These are phyloP conservation scores for Schizopygopsis pylzovi DNA, from an alignment of 2,797 vertebrate genomes.

Conservation along the genomic window DNA sequence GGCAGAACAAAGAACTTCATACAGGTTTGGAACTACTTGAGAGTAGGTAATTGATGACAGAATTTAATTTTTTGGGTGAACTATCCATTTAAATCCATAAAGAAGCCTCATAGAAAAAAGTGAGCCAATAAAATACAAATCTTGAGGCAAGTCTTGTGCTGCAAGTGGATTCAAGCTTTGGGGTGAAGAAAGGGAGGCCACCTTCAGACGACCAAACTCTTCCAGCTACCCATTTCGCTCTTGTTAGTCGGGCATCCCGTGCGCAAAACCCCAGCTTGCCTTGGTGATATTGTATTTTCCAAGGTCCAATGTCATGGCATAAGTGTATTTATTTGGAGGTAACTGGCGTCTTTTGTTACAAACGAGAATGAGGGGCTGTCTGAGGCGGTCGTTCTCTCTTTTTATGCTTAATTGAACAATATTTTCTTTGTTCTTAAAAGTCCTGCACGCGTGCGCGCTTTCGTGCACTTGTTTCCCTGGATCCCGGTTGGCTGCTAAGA, in stretches of 20 bases:
- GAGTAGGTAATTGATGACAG: too few species aligned
- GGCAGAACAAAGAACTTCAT: too few species aligned
- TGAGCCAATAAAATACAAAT: not conserved
- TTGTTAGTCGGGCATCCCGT: constrained; percentile 51
- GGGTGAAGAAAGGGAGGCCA: not conserved
- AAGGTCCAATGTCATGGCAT: constrained; percentile 1
- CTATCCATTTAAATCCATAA: not conserved
- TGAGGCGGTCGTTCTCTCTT: constrained; percentile 31
- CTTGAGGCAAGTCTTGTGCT: not conserved
- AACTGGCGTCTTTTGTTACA: not conserved
- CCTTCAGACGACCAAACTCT: constrained; percentile 28
- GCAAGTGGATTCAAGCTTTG: not conserved
- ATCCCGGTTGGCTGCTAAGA: constrained; percentile 73
- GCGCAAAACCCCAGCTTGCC: constrained; percentile 63
- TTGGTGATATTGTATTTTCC: constrained; percentile 52
- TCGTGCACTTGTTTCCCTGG: constrained; percentile 73
- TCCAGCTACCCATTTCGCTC: constrained; percentile 9
- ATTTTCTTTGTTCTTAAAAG: constrained; percentile 51
- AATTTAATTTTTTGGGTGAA: too few species aligned
- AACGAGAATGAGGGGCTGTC: constrained; percentile 15
- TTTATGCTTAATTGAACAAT: constrained; percentile 53
- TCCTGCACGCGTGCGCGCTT: constrained; percentile 69
- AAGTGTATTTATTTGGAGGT: constrained; percentile 18
- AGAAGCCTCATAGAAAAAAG: not conserved
- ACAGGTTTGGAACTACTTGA: too few species aligned